A percentile compares a stretch with the other conserved stretches of the same genome.
Conservation (phyloP, 1,140 invertebrate species). For the Drosophila persimilis region DNA sequence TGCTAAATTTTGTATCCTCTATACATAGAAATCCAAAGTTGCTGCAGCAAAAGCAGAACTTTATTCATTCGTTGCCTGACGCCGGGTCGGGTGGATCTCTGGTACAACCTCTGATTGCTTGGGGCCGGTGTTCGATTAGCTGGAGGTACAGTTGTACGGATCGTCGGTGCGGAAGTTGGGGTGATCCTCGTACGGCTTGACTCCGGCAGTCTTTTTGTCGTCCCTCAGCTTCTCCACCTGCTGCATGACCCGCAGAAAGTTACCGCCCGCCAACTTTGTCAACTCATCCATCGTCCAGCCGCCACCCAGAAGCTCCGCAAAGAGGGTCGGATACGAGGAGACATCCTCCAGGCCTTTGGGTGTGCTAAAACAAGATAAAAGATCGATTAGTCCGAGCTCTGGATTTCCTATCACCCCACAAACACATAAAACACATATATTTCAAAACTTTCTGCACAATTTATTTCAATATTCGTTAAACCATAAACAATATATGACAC, state of each 20-base stretch:
- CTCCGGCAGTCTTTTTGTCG: conserved; percentile 69
- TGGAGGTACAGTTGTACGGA: conserved; percentile 82
- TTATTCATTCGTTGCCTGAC: conserved; percentile 32
- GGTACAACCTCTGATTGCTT: conserved; percentile 64
- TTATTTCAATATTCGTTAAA: conserved; percentile 27
- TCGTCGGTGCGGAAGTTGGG: conserved; percentile 81
- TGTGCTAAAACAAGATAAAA: conserved; percentile 85
- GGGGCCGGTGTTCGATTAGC: conserved; percentile 67
- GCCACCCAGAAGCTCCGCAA: conserved; percentile 91
- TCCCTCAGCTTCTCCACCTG: conserved; percentile 84
- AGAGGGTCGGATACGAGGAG: conserved; percentile 94
- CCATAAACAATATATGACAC: conserved; percentile 10
- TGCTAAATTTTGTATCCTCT: conserved; percentile 16
- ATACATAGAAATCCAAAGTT: background rate
- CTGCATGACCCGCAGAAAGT: conserved; percentile 90
- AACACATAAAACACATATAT: conserved; percentile 7
- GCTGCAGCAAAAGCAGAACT: conserved; percentile 31
- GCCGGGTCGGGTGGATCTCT: background rate
- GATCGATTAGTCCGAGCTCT: conserved; percentile 1
- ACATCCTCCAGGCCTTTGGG: conserved; percentile 95
- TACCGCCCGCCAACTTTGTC: conserved; percentile 94
- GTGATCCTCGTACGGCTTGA: conserved; percentile 80
- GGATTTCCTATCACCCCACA: background rate
- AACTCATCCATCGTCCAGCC: conserved; percentile 92
- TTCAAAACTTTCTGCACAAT: conserved; percentile 33